phyloP scores from a whole-genome alignment of 1,140 invertebrate species.

The Leptoteleia sp. region DNA sequence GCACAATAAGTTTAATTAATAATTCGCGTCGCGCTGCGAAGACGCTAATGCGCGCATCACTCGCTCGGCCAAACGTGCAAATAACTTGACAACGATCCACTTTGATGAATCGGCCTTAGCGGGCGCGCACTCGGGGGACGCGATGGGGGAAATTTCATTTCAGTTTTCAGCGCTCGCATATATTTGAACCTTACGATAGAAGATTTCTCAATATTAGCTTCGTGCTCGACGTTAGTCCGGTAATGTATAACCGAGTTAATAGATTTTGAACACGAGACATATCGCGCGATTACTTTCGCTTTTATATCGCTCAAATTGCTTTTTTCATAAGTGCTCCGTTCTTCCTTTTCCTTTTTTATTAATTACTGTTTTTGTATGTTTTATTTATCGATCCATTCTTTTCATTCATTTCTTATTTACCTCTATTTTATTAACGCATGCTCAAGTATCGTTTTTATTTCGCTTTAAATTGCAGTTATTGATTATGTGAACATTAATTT shows the following conservation, averaged over 20 bases:
- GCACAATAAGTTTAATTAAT: slow-evolving; percentile 9
- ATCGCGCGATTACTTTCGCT: slow-evolving; percentile 12
- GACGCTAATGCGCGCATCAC: neutral
- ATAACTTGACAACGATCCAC: slow-evolving; percentile 8
- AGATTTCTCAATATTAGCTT: slow-evolving; percentile 39
- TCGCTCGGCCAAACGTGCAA: slow-evolving; percentile 6
- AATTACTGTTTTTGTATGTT: too few relatives aligned
- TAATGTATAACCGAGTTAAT: slow-evolving; percentile 27
- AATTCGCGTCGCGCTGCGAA: neutral
- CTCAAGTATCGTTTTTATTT: too few relatives aligned
- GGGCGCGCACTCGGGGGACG: neutral
- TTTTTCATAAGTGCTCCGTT: neutral
- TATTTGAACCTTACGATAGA: slow-evolving; percentile 2
- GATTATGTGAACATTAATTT: too few relatives aligned
- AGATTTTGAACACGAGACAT: slow-evolving; percentile 18
- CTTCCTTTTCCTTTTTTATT: too few relatives aligned
- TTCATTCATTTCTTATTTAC: too few relatives aligned
- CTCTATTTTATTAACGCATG: too few relatives aligned
- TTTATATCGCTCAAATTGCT: slow-evolving; percentile 3
- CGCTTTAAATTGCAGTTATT: too few relatives aligned
- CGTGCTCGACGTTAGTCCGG: slow-evolving; percentile 12
- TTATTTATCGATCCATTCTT: too few relatives aligned
- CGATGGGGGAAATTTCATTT: slow-evolving; percentile 28
- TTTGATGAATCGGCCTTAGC: slow-evolving; percentile 26
- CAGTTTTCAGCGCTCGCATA: slow-evolving; percentile 26